phyloP scores from a whole-genome alignment of 2,113 vertebrate genomes.

The Labrus mixtus region DNA sequence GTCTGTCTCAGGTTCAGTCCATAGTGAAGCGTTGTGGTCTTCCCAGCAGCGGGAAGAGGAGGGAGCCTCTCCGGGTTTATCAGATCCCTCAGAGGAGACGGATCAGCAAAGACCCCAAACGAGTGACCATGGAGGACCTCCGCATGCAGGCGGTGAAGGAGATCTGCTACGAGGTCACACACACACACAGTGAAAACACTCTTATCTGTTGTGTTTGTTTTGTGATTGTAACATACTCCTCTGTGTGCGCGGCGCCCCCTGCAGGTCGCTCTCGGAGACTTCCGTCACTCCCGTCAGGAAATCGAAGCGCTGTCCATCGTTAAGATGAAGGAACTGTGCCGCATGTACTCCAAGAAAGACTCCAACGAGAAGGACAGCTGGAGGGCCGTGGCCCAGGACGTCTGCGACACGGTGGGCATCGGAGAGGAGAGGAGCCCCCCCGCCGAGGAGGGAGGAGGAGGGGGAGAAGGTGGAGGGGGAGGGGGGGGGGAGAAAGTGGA shows the following conservation, averaged over 20 bases:
- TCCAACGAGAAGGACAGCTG: slow-evolving; percentile 85
- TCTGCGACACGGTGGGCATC: slow-evolving; percentile 91
- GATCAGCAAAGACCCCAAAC: slow-evolving; percentile 87
- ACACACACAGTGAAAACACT: background rate
- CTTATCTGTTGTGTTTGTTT: no score
- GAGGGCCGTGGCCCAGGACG: slow-evolving; percentile 88
- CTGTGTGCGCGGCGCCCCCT: background rate
- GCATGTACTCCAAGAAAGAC: slow-evolving; percentile 88
- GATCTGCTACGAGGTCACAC: slow-evolving; percentile 88
- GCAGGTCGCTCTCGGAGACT: slow-evolving; percentile 89
- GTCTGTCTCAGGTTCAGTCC: slow-evolving; percentile 85
- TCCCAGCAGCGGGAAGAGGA: slow-evolving; percentile 90
- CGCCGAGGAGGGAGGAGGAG: slow-evolving; percentile 54
- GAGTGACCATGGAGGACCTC: slow-evolving; percentile 85
- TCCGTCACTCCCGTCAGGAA: slow-evolving; percentile 89
- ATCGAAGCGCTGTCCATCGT: slow-evolving; percentile 91
- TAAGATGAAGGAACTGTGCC: slow-evolving; percentile 91
- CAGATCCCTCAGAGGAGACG: slow-evolving; percentile 91
- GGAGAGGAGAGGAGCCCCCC: slow-evolving; percentile 80
- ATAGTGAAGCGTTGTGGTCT: slow-evolving; percentile 91
- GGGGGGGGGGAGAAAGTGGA: slow-evolving; percentile 41
- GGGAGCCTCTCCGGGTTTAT: slow-evolving; percentile 87
- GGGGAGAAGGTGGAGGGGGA: slow-evolving; percentile 45
- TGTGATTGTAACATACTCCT: background rate
- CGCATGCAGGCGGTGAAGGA: slow-evolving; percentile 93